Evolutionary conservation across 2,797 vertebrate genomes (phyloP), one percentile per base, ranked within the genome.

Genomic region (Cossypha niveicapilla): DNA sequence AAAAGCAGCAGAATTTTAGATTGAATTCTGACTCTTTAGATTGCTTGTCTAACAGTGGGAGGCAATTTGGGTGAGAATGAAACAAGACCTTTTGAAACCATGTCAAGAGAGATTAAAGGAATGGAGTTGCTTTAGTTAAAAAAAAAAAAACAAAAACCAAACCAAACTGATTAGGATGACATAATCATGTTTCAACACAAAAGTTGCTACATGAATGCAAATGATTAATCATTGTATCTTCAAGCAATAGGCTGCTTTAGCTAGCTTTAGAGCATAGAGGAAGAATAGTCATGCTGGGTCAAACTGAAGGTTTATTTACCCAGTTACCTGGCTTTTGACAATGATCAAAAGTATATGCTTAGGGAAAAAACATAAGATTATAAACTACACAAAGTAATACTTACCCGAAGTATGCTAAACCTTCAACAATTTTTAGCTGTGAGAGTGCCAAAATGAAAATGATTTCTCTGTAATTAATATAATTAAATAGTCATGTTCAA

Each of bases 101-200:
- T 53, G n/a, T 53, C 57, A 92, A 83, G 57, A 67, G 72, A 71
- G 65, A 80, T 86, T 60, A 93, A 88, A 88, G 50, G 61, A 94
- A 58, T 68, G 6, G 32, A 14, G 27, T 67, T 90, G 47, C 51
- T 76, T 87, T 72, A 60, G 22, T 77, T 39, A 7, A 65, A 68
- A 65, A 35, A 44, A 44, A 44, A 11, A 10, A 37, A 65, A 22
- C 44, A n/a, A 51, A 47, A 7, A 2, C 7, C 41, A 47, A 7
- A 2, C 7, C 41, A 35, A 35, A 35, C 21, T 57, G 32, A 58
- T 77, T 47, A 83, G 37, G 48, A 80, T 93, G 73, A 86, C 61
- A 78, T 66, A 90, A 74, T 23, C 44, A n/a, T 56, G 12, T 83
- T 88, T 80, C 57, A 88, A 86, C 56, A 76, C 34, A 50, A 35